Base-by-base conservation (phyloP, 2,888 invertebrate species). In the Sicus ferrugineus region DNA sequence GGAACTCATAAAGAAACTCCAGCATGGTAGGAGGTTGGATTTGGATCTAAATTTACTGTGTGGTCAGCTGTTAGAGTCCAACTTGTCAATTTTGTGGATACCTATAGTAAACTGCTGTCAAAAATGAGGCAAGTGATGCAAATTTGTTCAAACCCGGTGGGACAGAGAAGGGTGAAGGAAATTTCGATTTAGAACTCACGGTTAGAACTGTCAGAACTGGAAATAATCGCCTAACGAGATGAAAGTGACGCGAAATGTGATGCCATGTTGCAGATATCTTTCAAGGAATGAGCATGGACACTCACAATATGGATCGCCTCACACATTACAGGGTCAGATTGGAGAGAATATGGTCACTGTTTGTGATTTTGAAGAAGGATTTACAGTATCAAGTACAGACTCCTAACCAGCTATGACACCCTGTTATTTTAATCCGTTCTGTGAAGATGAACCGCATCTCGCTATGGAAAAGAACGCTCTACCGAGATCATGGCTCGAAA, bases 61-160 rank as follows among this genome's bases (percentile, higher is more conserved):
- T n/a, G n/a, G 42, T 42, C n/a, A n/a, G n/a, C 11, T 21, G 52
- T 11, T 9, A 52, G 54, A 26, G 54, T 28, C 4, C 59, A 23
- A 59, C 21, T 54, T 54, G 23, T 59, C 38, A 59, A 59, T 19
- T 59, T 59, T 59, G 38, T 59, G 19, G 34, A 34, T 3, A 9
- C 38, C 38, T 21, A 59, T n/a, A 58, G 31, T 58, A 58, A 23
- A 21, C n/a, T 11, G 54, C 54, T 54, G 54, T 54, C 54, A 54
- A 14, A 54, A 54, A 52, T 42, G 42, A 42, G 34, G n/a, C n/a
- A n/a, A n/a, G n/a, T n/a, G n/a, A 34, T 42, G 42, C 42, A 9
- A 42, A 42, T n/a, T 42, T n/a, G 42, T 11, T n/a, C 42, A n/a
- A 9, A 16, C 16, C n/a, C 42, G 11, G 42, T 14, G n/a, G n/a